A percentile compares a stretch with the other conserved stretches of the same genome.
Conservation (phyloP, 1,140 invertebrate genomes). For the Papilio xuthus region DNA sequence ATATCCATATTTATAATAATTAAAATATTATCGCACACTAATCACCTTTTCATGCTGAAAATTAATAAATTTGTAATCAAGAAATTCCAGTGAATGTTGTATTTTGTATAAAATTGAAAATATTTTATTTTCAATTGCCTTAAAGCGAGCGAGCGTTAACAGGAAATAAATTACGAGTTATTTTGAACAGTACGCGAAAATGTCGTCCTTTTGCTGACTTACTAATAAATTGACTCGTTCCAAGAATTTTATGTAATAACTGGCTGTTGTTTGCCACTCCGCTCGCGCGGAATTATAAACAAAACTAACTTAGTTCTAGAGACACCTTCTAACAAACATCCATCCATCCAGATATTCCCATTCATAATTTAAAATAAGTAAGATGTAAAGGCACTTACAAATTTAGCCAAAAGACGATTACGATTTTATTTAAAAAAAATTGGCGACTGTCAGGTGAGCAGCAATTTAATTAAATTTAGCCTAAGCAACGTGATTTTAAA, state of each 20-base stretch:
- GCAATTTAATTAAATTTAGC: too few species aligned
- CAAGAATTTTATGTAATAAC: neutral
- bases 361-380: too few species aligned
- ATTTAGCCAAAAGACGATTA: neutral
- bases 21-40: too few species aligned
- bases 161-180: slow-evolving; percentile 12
- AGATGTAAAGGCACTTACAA: neutral
- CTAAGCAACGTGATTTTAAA: too few species aligned
- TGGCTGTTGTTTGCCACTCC: too few species aligned
- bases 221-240: neutral
- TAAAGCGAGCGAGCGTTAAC: neutral
- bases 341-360: too few species aligned
- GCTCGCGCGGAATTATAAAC: too few species aligned
- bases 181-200: neutral
- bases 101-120: slow-evolving; percentile 5
- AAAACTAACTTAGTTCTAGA: too few species aligned
- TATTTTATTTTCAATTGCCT: neutral
- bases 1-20: too few species aligned
- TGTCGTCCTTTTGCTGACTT: neutral
- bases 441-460: too few species aligned
- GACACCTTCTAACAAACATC: too few species aligned
- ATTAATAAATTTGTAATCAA: neutral
- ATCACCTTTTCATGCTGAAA: neutral
- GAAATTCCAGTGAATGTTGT: neutral
- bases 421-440: too few species aligned